Conservation (phyloP, 2,797 vertebrate genomes). For the Ceryle rudis region DNA sequence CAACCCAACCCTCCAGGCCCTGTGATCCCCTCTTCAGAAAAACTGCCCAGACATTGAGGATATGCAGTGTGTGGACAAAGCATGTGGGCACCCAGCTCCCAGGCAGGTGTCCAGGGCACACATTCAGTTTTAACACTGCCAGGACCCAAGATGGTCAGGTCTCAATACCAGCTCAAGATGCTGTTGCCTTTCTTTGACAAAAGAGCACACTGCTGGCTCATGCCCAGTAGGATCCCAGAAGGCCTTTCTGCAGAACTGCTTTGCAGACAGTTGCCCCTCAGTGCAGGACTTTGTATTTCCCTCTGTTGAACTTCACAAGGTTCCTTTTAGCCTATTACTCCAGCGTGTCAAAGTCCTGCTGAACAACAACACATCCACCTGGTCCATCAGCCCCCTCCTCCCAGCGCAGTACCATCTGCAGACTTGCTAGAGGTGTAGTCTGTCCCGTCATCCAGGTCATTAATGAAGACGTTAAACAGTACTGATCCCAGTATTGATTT, state of each 20-base stretch:
- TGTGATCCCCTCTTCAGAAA: background rate
- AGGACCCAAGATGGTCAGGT: fast-evolving
- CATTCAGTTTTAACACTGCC: background rate
- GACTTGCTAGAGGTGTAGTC: background rate
- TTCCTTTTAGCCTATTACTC: background rate
- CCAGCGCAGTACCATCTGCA: background rate
- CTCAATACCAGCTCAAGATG: background rate
- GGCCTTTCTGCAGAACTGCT: background rate
- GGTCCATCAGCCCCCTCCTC: background rate
- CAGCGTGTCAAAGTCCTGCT: background rate
- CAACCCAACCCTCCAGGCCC: background rate
- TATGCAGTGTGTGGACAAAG: background rate
- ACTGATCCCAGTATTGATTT: background rate
- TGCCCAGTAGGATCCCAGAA: background rate
- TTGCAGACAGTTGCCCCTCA: background rate
- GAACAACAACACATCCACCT: background rate
- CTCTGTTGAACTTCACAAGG: background rate
- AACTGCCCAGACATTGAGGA: background rate
- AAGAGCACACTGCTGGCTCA: background rate
- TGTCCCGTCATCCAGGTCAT: background rate
- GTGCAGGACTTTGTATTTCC: background rate
- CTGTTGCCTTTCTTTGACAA: background rate
- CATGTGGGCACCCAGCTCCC: background rate
- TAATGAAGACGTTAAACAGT: background rate
- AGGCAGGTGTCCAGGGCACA: fast-evolving